These are phyloP conservation scores for Sebastes diploproa DNA, from an alignment of 2,797 vertebrate species.

Conservation along the genomic window DNA sequence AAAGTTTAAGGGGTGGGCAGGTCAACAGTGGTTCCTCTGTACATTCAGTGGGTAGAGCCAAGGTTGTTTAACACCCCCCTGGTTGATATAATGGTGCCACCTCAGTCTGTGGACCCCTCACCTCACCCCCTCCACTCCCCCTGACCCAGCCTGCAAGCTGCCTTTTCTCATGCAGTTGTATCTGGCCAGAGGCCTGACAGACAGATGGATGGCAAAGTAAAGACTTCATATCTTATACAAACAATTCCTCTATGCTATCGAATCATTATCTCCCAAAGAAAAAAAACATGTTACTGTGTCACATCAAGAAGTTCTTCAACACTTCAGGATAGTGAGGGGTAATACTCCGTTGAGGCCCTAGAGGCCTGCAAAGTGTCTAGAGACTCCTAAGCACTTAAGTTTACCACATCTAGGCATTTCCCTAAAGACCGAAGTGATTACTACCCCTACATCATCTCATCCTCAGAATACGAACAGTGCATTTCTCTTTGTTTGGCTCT, in stretches of 20 bases:
- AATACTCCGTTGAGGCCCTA: slow-evolving; percentile 61
- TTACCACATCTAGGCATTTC: slow-evolving; percentile 66
- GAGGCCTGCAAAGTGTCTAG: slow-evolving; percentile 64
- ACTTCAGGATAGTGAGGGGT: slow-evolving; percentile 64
- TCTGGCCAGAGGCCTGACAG: slow-evolving; percentile 48
- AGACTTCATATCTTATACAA: slow-evolving; percentile 69
- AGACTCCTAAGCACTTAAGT: slow-evolving; percentile 72
- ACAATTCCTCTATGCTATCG: slow-evolving; percentile 67
- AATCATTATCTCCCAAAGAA: slow-evolving; percentile 63
- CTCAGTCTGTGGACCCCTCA: slow-evolving; percentile 53
- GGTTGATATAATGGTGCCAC: slow-evolving; percentile 35
- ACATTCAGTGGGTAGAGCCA: slow-evolving; percentile 79
- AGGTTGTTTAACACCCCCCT: slow-evolving; percentile 46
- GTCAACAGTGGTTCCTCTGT: slow-evolving; percentile 76
- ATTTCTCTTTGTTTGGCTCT: slow-evolving; percentile 78
- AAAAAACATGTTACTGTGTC: slow-evolving; percentile 55
- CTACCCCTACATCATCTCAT: slow-evolving; percentile 61
- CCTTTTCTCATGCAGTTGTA: slow-evolving; percentile 69
- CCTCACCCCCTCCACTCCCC: slow-evolving; percentile 31
- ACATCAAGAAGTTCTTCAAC: slow-evolving; percentile 67
- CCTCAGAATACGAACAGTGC: slow-evolving; percentile 73
- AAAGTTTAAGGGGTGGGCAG: slow-evolving; percentile 51
- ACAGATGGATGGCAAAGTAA: slow-evolving; percentile 63
- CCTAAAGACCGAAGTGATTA: slow-evolving; percentile 68
- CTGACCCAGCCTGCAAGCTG: slow-evolving; percentile 61